These are phyloP conservation scores for Mixornis gularis DNA, from an alignment of 2,113 vertebrate species.

Conservation along the genomic window DNA sequence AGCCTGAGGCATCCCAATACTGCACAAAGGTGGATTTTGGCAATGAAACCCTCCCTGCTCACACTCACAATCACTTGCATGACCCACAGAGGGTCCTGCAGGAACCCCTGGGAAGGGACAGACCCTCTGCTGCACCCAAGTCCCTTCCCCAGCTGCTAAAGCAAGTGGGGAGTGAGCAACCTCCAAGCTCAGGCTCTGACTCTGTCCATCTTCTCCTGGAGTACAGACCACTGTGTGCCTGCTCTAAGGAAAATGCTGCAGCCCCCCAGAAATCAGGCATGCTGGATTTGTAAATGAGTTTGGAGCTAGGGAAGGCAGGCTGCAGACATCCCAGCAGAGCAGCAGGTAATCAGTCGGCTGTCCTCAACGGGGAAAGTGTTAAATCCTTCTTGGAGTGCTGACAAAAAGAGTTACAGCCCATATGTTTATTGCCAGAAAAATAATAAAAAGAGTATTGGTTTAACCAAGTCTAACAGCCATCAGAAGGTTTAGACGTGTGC, in stretches of 20 bases:
- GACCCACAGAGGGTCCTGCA: not conserved
- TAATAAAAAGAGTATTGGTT: slow-evolving; percentile 1
- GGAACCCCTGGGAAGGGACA: not conserved
- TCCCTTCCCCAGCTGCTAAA: not conserved
- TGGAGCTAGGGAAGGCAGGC: not conserved
- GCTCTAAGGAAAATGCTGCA: not conserved
- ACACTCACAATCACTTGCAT: not conserved
- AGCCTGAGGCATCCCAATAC: not conserved
- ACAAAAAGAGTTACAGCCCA: slow-evolving; percentile 40
- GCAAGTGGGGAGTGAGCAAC: not conserved
- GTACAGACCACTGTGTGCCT: accelerated
- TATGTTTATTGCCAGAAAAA: slow-evolving; percentile 50
- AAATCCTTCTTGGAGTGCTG: slow-evolving; percentile 59
- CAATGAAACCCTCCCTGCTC: not conserved
- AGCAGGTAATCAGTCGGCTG: slow-evolving; percentile 37
- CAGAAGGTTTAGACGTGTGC: not conserved
- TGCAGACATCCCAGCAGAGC: slow-evolving; percentile 38
- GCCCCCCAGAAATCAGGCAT: not conserved
- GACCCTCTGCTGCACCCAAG: not conserved
- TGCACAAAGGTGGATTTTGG: not conserved
- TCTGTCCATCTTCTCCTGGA: not conserved
- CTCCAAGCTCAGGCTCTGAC: not conserved
- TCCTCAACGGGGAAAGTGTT: slow-evolving; percentile 23
- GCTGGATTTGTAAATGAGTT: slow-evolving; percentile 1
- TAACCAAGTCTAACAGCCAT: slow-evolving; percentile 7